These are phyloP conservation scores for Platichthys stellatus DNA, from an alignment of 2,113 vertebrate species.

Conservation along the genomic window DNA sequence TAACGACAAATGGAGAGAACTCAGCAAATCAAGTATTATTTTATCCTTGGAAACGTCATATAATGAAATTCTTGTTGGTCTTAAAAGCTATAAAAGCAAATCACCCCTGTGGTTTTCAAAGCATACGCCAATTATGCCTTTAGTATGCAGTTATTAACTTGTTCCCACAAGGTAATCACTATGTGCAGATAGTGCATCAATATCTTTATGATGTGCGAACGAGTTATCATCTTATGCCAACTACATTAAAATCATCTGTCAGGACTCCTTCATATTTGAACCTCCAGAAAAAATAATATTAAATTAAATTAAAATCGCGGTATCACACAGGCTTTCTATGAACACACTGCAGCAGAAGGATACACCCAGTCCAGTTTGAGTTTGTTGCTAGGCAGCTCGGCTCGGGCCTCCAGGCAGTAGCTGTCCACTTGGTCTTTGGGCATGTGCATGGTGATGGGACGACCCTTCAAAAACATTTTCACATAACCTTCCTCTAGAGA, in stretches of 20 bases:
- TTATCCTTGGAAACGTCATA: no score
- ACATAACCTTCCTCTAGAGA: constrained; percentile 97
- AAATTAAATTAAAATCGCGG: neutral
- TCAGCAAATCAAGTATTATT: no score
- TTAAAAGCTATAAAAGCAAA: neutral
- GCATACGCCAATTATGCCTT: neutral
- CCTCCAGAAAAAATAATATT: no score
- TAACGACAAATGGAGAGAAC: no score
- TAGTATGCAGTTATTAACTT: neutral
- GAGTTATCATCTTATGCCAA: no score
- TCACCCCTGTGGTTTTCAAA: no score
- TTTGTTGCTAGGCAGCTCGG: constrained; percentile 90
- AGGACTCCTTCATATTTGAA: no score
- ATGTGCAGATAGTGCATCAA: neutral
- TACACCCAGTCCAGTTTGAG: constrained; percentile 99
- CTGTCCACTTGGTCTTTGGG: constrained; percentile 94
- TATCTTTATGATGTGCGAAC: no score
- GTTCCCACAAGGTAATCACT: neutral
- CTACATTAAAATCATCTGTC: no score
- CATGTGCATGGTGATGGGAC: constrained; percentile 98
- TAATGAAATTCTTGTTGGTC: neutral
- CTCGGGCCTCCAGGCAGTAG: constrained; percentile 93
- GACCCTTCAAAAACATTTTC: constrained; percentile 98
- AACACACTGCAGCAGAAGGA: constrained; percentile 83
- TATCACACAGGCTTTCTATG: neutral